Conservation (phyloP, 2,797 vertebrate genomes). For the Schizopygopsis malacanthus region DNA sequence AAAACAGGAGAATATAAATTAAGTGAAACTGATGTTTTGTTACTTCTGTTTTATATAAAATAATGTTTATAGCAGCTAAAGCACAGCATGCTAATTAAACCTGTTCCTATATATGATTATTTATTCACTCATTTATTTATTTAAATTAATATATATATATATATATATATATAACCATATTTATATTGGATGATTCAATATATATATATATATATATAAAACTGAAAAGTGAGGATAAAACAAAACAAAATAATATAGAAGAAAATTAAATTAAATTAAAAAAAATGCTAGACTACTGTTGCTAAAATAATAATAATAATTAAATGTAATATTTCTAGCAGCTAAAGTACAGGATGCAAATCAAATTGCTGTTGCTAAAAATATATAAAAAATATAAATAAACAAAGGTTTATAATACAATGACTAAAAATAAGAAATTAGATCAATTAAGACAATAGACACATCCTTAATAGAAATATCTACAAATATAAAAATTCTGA, state of each 20-base stretch:
- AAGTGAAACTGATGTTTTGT: no score
- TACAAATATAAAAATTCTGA: not conserved
- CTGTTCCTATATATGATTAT: no score
- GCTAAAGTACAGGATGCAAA: not conserved
- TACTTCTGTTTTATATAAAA: not conserved
- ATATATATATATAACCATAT: not conserved
- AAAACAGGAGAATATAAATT: no score
- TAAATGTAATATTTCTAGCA: not conserved
- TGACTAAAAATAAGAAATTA: not conserved
- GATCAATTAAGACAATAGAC: not conserved
- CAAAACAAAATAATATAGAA: not conserved
- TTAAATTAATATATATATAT: no score
- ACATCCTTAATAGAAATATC: not conserved
- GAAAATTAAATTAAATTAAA: not conserved
- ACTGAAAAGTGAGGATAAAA: not conserved
- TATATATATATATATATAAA: not conserved
- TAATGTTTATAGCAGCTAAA: not conserved
- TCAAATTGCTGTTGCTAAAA: not conserved
- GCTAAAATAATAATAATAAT: not conserved
- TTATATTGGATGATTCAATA: no score
- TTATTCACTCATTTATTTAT: no score
- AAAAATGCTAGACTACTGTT: not conserved
- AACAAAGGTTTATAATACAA: not conserved
- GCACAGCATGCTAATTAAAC: not conserved
- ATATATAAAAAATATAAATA: not conserved